Percentiles rank a stretch among this genome's conserved stretches.
Evolutionary conservation across 2,888 invertebrate species (phyloP).

Genomic region (Andrena dorsata): DNA sequence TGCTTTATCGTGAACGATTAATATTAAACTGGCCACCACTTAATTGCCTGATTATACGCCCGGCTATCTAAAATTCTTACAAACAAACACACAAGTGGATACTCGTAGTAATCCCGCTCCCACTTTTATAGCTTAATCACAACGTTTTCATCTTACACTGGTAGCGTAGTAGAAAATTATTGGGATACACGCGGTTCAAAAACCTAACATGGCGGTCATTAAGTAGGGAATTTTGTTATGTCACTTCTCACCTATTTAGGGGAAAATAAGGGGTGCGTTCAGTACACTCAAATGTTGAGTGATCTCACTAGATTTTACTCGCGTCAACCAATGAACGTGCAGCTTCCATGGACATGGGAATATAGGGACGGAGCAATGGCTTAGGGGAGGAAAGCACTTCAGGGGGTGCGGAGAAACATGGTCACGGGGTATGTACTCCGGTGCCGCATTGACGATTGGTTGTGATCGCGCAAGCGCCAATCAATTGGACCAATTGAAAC

Average conservation of each 20-base stretch:
- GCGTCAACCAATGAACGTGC: too few relatives aligned
- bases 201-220: constrained; percentile 42
- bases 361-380: too few relatives aligned
- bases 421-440: too few relatives aligned
- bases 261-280: neutral
- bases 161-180: constrained; percentile 44
- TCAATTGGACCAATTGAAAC: too few relatives aligned
- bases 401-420: too few relatives aligned
- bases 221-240: constrained; percentile 44
- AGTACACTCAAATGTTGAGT: too few relatives aligned
- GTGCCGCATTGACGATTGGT: too few relatives aligned
- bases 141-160: constrained; percentile 66
- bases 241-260: constrained; percentile 5
- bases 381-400: too few relatives aligned
- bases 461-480: too few relatives aligned
- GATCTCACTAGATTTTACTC: too few relatives aligned
- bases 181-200: constrained; percentile 44
- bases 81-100: constrained; percentile 38
- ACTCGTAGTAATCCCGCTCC: constrained; percentile 76
- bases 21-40: constrained; percentile 14
- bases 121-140: constrained; percentile 67
- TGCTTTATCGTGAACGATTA: constrained; percentile 32
- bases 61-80: constrained; percentile 9
- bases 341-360: too few relatives aligned
- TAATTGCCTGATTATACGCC: neutral